A percentile compares a stretch with the other conserved stretches of the same genome.
Evolutionary conservation across 2,113 vertebrate species (phyloP).

Genomic region (Erinaceus europaeus): DNA sequence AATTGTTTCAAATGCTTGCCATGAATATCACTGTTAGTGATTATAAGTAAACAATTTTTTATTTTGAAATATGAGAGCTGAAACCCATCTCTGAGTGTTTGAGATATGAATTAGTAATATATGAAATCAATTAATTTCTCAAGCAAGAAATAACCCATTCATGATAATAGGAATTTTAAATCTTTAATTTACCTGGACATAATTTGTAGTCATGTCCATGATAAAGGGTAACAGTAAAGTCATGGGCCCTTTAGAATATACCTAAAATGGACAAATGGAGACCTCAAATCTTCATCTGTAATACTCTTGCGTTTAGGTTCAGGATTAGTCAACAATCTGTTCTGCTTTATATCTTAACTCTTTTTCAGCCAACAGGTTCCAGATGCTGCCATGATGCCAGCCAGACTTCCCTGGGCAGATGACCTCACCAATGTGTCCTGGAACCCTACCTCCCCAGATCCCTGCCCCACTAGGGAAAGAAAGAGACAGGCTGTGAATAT

Average conservation of each 20-base stretch:
- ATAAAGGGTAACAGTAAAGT: too few relatives aligned
- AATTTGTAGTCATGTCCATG: neutral
- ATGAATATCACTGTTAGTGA: neutral
- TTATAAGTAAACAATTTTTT: neutral
- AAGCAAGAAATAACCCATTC: constrained; percentile 24
- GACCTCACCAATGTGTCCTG: too few relatives aligned
- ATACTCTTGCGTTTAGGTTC: too few relatives aligned
- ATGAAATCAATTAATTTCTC: constrained; percentile 6
- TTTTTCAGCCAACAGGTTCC: too few relatives aligned
- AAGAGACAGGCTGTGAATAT: too few relatives aligned
- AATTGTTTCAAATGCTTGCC: neutral
- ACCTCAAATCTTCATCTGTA: constrained; percentile 11
- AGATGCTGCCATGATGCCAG: too few relatives aligned
- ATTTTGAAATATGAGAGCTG: neutral
- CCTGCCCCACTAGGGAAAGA: too few relatives aligned
- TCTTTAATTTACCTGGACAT: neutral
- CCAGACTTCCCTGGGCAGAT: too few relatives aligned
- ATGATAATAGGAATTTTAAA: neutral
- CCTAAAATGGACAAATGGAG: neutral
- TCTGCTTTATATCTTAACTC: too few relatives aligned
- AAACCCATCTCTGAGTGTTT: constrained; percentile 1
- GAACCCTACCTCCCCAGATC: too few relatives aligned
- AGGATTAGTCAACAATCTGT: too few relatives aligned
- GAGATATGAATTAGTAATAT: neutral
- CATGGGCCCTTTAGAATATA: too few relatives aligned